phyloP scores from a whole-genome alignment of 1,140 invertebrate genomes.

The Ceratosolen solmsi region DNA sequence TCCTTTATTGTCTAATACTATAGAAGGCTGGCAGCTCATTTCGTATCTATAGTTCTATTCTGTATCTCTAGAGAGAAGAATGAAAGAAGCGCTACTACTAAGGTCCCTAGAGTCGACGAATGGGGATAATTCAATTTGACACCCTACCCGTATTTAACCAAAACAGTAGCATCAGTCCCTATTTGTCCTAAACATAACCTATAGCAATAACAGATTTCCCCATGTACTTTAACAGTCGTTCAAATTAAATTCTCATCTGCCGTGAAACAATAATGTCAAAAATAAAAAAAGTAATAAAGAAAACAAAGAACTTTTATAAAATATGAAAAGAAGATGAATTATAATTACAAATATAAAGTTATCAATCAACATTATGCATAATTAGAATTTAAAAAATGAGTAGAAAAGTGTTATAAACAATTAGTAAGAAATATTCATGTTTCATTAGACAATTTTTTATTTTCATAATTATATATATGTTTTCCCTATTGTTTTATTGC shows the following conservation, averaged over 20 bases:
- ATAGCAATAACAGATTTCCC: slow-evolving; percentile 11
- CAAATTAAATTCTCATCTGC: slow-evolving; percentile 10
- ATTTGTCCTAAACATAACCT: neutral
- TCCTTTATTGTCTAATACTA: neutral
- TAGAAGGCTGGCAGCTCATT: slow-evolving; percentile 1
- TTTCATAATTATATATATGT: too few relatives aligned
- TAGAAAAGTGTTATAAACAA: too few relatives aligned
- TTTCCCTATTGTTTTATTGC: too few relatives aligned
- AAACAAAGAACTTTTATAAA: neutral
- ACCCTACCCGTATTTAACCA: neutral
- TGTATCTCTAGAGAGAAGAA: neutral
- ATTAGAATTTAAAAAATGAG: too few relatives aligned
- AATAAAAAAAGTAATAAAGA: neutral
- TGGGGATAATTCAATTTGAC: slow-evolving; percentile 21
- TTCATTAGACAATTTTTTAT: too few relatives aligned
- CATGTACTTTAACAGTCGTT: neutral
- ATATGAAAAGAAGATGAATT: too few relatives aligned
- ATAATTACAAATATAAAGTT: too few relatives aligned
- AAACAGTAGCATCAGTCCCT: neutral
- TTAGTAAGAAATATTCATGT: too few relatives aligned
- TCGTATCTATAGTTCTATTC: neutral
- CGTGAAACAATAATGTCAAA: neutral
- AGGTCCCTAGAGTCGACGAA: neutral
- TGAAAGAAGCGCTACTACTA: neutral
- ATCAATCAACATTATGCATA: too few relatives aligned